A percentile compares a stretch with the other conserved stretches of the same genome.
Conservation (phyloP, 2,888 invertebrate genomes). For the Nematopogon swammerdamellus region DNA sequence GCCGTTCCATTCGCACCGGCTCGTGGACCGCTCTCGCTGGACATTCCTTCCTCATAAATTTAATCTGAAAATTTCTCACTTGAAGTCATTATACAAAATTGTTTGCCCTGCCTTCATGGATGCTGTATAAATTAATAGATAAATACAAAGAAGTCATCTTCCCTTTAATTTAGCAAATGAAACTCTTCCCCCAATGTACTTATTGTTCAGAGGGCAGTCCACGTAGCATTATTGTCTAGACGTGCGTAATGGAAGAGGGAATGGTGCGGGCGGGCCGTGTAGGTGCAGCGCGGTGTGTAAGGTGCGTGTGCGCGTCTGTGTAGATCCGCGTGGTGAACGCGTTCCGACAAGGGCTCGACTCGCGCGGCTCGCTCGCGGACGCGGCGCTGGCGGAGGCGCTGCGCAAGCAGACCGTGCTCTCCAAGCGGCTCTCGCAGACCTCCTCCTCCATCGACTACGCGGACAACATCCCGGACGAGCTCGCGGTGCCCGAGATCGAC, state of each 20-base stretch:
- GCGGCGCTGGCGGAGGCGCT: constrained; percentile 90
- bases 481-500: constrained; percentile 89
- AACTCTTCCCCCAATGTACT: too few relatives aligned
- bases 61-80: too few relatives aligned
- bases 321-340: constrained; percentile 99
- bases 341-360: constrained; percentile 99
- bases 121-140: too few relatives aligned
- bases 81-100: too few relatives aligned
- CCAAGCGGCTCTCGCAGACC: constrained; percentile 88
- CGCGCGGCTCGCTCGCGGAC: constrained; percentile 90
- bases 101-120: too few relatives aligned
- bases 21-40: too few relatives aligned
- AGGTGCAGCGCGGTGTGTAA: constrained; percentile 5
- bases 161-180: too few relatives aligned
- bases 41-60: too few relatives aligned
- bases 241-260: too few relatives aligned
- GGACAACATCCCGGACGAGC: constrained; percentile 82
- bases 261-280: neutral
- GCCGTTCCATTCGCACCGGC: neutral
- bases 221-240: too few relatives aligned
- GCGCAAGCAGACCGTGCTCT: constrained; percentile 89
- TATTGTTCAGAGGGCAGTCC: too few relatives aligned
- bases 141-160: too few relatives aligned
- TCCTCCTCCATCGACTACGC: constrained; percentile 87
- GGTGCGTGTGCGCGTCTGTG: constrained; percentile 61